Percentiles rank a stretch among this genome's conserved stretches.
These are phyloP conservation scores for Alcis repandata DNA, from an alignment of 2,888 invertebrate species.

Conservation along the genomic window DNA sequence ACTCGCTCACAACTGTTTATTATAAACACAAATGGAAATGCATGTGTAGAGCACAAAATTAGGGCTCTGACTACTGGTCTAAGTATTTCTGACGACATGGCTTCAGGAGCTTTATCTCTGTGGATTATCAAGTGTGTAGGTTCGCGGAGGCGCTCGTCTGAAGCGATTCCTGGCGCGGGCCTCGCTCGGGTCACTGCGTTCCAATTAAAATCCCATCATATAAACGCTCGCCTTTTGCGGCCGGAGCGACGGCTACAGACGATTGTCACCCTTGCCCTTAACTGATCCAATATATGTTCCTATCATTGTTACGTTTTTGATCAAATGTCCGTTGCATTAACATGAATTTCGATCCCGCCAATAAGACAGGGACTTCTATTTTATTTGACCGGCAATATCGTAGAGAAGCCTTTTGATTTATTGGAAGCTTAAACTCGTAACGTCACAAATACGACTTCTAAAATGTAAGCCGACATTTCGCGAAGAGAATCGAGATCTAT, in stretches of 20 bases:
- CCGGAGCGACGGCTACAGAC: conserved; percentile 32
- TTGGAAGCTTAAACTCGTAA: conserved; percentile 24
- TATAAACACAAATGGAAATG: neutral
- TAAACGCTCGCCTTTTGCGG: conserved; percentile 51
- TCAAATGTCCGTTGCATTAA: conserved; percentile 25
- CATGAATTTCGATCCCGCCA: conserved; percentile 18
- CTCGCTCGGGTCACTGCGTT: conserved; percentile 64
- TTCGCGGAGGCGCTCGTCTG: conserved; percentile 37
- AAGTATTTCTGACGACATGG: too few species aligned
- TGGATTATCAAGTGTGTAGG: neutral
- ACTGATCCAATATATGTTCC: conserved; percentile 41
- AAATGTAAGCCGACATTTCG: conserved; percentile 24
- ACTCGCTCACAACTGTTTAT: too few species aligned
- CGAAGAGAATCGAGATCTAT: conserved; percentile 18
- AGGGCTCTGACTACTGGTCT: too few species aligned
- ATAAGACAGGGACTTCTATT: conserved; percentile 31
- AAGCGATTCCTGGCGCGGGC: conserved; percentile 27
- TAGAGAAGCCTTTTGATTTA: conserved; percentile 30
- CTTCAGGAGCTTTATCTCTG: neutral
- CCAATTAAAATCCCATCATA: conserved; percentile 69
- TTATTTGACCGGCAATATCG: conserved; percentile 28
- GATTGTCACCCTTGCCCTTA: conserved; percentile 45
- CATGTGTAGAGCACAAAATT: neutral
- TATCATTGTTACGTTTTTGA: conserved; percentile 1
- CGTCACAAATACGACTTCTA: conserved; percentile 12